Conservation (phyloP, 2,888 invertebrate species). For the Unio delphinus region DNA sequence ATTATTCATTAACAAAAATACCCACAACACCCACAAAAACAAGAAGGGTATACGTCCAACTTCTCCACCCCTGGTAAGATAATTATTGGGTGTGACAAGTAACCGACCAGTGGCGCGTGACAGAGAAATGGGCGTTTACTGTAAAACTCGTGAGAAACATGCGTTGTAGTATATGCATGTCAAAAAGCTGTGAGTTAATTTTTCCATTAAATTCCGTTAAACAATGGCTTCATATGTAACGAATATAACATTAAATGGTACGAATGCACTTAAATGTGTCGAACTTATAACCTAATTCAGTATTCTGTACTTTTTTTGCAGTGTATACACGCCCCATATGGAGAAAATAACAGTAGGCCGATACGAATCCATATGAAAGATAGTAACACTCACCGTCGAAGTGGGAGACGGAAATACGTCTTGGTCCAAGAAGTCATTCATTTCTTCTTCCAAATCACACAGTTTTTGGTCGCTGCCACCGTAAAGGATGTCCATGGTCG, state of each 20-base stretch:
- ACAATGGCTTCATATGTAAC: slow-evolving; percentile 3
- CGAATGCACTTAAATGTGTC: background rate
- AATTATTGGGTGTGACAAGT: too few relatives aligned
- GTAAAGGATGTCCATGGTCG: slow-evolving; percentile 66
- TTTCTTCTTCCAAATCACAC: slow-evolving; percentile 60
- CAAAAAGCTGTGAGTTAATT: too few relatives aligned
- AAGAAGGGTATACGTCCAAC: too few relatives aligned
- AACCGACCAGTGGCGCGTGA: too few relatives aligned
- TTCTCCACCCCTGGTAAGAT: too few relatives aligned
- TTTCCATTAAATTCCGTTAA: too few relatives aligned
- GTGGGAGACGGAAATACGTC: slow-evolving; percentile 57
- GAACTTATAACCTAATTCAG: slow-evolving; percentile 9
- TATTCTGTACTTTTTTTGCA: too few relatives aligned
- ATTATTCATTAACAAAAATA: too few relatives aligned
- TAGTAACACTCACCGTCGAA: slow-evolving; percentile 37
- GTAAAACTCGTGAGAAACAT: too few relatives aligned
- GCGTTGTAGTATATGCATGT: too few relatives aligned
- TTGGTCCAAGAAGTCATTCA: slow-evolving; percentile 59
- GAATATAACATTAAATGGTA: slow-evolving; percentile 9
- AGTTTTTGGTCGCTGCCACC: slow-evolving; percentile 60
- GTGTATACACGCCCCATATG: slow-evolving; percentile 2
- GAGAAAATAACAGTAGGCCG: background rate
- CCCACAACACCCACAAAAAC: too few relatives aligned
- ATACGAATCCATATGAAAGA: slow-evolving; percentile 1
- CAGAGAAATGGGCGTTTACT: too few relatives aligned